These are phyloP conservation scores for Platichthys flesus DNA, from an alignment of 2,113 vertebrate species.

Conservation along the genomic window DNA sequence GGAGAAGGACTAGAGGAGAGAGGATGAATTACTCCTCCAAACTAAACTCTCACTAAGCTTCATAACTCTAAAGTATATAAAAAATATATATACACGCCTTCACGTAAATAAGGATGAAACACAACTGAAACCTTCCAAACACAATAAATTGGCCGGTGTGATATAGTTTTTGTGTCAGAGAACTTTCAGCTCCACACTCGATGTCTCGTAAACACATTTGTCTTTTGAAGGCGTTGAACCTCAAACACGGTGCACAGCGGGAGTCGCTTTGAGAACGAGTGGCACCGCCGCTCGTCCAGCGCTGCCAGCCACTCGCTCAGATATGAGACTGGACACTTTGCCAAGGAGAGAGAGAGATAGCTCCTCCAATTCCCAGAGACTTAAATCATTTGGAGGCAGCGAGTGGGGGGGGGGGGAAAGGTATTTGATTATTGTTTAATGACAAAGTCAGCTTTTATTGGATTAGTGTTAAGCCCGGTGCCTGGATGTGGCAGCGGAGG, in stretches of 20 bases:
- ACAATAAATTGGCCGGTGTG: constrained; percentile 6
- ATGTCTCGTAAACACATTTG: constrained; percentile 27
- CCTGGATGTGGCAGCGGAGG: not conserved
- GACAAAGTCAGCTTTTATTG: constrained; percentile 54
- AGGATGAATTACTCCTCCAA: constrained; percentile 1
- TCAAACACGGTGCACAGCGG: constrained; percentile 31
- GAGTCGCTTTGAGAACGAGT: constrained; percentile 34
- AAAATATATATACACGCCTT: no score
- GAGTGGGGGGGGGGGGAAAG: constrained; percentile 24
- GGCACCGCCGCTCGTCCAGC: constrained; percentile 37
- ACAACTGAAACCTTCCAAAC: not conserved
- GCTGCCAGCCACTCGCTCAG: constrained; percentile 40
- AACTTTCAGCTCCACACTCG: constrained; percentile 25
- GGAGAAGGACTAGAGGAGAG: no score
- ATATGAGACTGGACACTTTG: constrained; percentile 51
- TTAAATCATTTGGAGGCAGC: constrained; percentile 49
- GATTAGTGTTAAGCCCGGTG: constrained; percentile 35
- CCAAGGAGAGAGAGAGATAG: constrained; percentile 38
- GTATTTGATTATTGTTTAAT: constrained; percentile 68
- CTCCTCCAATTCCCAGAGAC: constrained; percentile 53
- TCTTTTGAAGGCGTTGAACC: constrained; percentile 32
- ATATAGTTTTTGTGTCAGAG: not conserved
- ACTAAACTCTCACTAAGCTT: no score
- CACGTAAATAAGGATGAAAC: no score
- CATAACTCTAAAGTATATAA: no score